Percentiles rank a stretch among this genome's conserved stretches.
Conservation (phyloP, 2,113 vertebrate species). For the Nothoprocta perdicaria region DNA sequence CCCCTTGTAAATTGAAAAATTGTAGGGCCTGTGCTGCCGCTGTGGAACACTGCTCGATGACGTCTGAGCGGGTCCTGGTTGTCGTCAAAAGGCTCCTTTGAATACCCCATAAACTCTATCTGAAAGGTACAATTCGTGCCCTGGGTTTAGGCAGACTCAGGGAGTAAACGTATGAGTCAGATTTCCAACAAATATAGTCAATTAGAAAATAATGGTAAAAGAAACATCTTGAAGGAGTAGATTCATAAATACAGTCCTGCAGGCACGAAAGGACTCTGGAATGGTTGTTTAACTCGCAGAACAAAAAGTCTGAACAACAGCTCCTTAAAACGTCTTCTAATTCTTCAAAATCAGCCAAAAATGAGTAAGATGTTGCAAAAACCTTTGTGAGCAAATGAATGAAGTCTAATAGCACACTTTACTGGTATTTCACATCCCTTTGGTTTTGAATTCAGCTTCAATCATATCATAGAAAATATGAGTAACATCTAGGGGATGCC, state of each 20-base stretch:
- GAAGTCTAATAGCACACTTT: neutral
- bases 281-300: neutral
- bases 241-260: neutral
- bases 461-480: neutral
- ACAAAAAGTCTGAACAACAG: neutral
- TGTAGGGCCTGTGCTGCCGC: neutral
- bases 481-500: neutral
- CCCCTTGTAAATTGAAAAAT: neutral
- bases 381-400: neutral
- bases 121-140: neutral
- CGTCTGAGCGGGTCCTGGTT: neutral
- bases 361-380: neutral
- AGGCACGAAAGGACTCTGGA: neutral
- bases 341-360: neutral
- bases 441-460: neutral
- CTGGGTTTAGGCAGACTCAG: neutral
- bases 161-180: neutral
- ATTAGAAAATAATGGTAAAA: neutral
- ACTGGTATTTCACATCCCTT: neutral
- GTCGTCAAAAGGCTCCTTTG: neutral
- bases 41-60: neutral
- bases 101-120: neutral
- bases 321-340: neutral
- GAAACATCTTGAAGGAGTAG: neutral
- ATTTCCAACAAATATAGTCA: neutral